Percentiles rank a stretch among this genome's conserved stretches.
These are phyloP conservation scores for Standfussiana lucernea DNA, from an alignment of 2,888 invertebrate genomes.

Conservation along the genomic window DNA sequence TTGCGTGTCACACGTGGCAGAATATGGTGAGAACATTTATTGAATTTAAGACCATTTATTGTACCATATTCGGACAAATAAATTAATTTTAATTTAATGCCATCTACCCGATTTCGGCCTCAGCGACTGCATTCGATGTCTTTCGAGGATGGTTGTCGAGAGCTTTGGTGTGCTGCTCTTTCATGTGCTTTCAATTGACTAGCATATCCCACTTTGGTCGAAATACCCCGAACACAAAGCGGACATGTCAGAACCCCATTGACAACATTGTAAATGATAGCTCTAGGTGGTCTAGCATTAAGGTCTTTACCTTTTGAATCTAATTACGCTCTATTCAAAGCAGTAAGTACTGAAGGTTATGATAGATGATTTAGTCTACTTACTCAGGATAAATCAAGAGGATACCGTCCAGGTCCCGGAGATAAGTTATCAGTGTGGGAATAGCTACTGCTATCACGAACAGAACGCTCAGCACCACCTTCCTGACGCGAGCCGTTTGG, in stretches of 20 bases:
- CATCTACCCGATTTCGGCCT: background rate
- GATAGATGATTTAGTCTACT: constrained; percentile 7
- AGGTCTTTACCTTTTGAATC: background rate
- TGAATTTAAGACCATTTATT: too few relatives aligned
- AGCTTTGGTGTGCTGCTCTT: background rate
- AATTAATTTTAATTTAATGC: too few relatives aligned
- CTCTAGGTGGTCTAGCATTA: background rate
- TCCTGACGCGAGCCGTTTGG: constrained; percentile 34
- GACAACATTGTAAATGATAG: background rate
- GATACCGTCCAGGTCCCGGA: constrained; percentile 51
- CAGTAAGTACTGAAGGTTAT: background rate
- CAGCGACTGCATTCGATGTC: background rate
- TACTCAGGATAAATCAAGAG: constrained; percentile 54
- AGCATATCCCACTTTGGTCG: background rate
- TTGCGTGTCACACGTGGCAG: too few relatives aligned
- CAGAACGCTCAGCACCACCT: constrained; percentile 53
- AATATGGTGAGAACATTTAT: too few relatives aligned
- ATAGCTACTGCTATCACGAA: constrained; percentile 54
- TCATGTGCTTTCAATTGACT: background rate
- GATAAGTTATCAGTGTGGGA: constrained; percentile 54
- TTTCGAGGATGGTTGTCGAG: background rate
- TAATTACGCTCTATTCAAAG: background rate
- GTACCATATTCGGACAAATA: too few relatives aligned
- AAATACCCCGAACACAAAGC: background rate
- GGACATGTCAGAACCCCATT: background rate